Percentiles rank a stretch among this genome's conserved stretches.
Evolutionary conservation across 2,113 vertebrate genomes (phyloP).

Genomic region (Aegotheles bennettii): DNA sequence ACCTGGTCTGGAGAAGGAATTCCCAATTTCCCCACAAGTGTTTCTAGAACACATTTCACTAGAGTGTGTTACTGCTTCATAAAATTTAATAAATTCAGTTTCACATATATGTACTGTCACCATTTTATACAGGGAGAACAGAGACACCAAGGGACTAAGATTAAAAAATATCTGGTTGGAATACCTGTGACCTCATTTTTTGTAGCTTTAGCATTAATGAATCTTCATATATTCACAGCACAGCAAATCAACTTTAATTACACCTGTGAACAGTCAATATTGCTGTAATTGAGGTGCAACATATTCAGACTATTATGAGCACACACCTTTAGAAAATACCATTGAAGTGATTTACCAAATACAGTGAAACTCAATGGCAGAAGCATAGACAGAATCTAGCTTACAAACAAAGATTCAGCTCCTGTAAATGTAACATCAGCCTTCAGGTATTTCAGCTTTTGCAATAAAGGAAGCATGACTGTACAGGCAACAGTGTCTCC

Average conservation of each 20-base stretch:
- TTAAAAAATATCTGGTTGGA: not conserved
- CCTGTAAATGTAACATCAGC: not conserved
- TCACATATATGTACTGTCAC: not conserved
- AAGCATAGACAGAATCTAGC: not conserved
- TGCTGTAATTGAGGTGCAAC: not conserved
- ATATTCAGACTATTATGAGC: not conserved
- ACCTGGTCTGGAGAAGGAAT: not conserved
- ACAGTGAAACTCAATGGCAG: not conserved
- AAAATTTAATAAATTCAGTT: not conserved
- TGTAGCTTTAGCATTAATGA: not conserved
- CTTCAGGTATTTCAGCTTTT: not conserved
- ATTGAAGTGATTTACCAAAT: not conserved
- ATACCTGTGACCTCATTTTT: slow-evolving; percentile 11
- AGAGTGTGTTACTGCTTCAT: not conserved
- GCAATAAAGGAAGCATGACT: not conserved
- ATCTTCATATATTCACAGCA: slow-evolving; percentile 5
- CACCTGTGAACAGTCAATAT: not conserved
- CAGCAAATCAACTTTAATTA: not conserved
- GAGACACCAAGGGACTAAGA: not conserved
- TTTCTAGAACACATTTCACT: not conserved
- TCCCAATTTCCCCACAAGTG: not conserved
- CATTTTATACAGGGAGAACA: not conserved
- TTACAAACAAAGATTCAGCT: not conserved
- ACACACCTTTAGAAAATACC: not conserved
- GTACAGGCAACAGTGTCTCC: not conserved